Base-by-base conservation (phyloP, 2,113 vertebrate genomes). In the Phoxinus phoxinus region DNA sequence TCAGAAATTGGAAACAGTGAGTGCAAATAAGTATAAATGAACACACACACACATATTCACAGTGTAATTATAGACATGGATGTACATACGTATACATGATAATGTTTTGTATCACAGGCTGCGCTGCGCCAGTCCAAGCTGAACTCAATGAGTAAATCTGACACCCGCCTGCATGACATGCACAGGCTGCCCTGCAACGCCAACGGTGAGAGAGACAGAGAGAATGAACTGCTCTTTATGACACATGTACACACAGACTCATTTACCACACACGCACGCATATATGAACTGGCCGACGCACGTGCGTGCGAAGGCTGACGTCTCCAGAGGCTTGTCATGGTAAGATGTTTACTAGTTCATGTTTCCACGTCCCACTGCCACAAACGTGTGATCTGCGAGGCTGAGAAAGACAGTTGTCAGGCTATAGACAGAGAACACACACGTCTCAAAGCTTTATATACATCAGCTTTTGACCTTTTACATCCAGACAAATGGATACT, bases 131-230 rank as follows among this genome's bases (percentile, higher is more conserved):
- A 94, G 83, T 93, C 93, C 1, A 95, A 95, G 86, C 90, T 95
- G 74, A 95, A 93, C 88, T 93, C 95, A 87, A 94, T 95, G 93
- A 95, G 95, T 90, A 95, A 95, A 91, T 95, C 95, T 56, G 95
- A 95, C 92, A 95, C 94, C 87, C 91, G 94, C 85, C 91, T 95
- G 84, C 93, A 95, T 27, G 94, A 95, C 90, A 92, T 95, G 91
- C 94, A 94, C 89, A 93, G 93, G 84, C 90, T 94, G 86, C 89
- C 94, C 86, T 95, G 93, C 91, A 94, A 94, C 71, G 92, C 93
- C 85, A 95, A 94, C 82, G 93, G 94, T 95, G 91, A 94, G 71
- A 12, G 59, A 69, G 21, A 25, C 41, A 58, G 9, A 32, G 21
- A 35, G 59, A 8, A 25, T 19, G n/a, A 53, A 67, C 61, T 84